Evolutionary conservation across 2,888 invertebrate genomes (phyloP), one percentile per base, ranked within the genome.

Genomic region (Spatulosminthurus flaviceps): DNA sequence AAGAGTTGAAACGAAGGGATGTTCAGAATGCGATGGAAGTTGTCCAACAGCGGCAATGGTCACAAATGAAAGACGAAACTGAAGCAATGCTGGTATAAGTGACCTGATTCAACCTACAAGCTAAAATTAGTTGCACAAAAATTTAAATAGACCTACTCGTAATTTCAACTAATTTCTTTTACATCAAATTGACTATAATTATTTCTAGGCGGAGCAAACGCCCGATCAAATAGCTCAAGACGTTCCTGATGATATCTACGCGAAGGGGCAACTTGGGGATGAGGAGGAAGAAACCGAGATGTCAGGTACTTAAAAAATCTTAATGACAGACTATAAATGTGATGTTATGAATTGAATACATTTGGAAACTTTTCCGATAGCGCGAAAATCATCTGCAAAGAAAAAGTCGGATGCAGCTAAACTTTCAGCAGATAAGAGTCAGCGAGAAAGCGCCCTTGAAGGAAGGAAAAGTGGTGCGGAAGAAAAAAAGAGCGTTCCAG

Each of bases 1-100:
- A 85, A 81, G 85, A 85, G 70, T 60, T 85, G 80, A 85, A 85
- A 60, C 67, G 83, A 41, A 76, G 82, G 26, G 85, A 85, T 81
- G 82, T 85, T 4, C 83, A 84, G 66, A 82, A 85, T 76, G 83
- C 84, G 2, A 71, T 85, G 51, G 85, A 83, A 51, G 83, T 84
- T 19, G 82, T 85, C 1, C 77, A 81, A 34, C 76, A 81, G 26
- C 79, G 82, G 29, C 82, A 84, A 41, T 83, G 82, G 82, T 76
- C 76, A 21, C 76, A 81, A 67, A 83, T 74, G 64, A 76, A 82
- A 26, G 79, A 80, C 19, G 80, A 60, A 19, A 43, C 79, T 11
- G 64, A 67, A 21, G 66, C 66, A 22, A 51, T 51, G 51, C n/a
- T 51, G 51, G 51, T 51, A n/a, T n/a, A 19, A 51, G 51, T 51